Base-by-base conservation (phyloP, 2,888 invertebrate species). In the Polyploca ridens region DNA sequence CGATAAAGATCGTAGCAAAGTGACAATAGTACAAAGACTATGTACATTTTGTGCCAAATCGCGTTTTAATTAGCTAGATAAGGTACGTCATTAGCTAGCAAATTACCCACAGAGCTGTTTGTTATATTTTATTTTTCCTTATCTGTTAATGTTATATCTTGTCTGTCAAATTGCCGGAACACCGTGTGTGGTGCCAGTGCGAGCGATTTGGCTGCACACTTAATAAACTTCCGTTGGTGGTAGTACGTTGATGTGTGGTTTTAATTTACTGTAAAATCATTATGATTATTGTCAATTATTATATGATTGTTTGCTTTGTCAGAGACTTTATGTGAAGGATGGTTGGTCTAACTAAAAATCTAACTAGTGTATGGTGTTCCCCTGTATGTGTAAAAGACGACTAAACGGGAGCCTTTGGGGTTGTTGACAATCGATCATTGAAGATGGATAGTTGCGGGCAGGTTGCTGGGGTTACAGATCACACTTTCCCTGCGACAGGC, bases 41-140 rank as follows among this genome's bases (percentile, higher is more conserved):
- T 41, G 61, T 61, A 61, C 69, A 71, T 75, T 76, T 76, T 89
- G 89, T 89, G 90, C 91, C 87, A 93, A 93, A 93, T 93, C 88
- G 91, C 86, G 87, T 92, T 93, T 93, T 93, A 93, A 93, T 93
- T 93, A 92, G 87, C 67, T 69, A 89, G 91, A 92, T 91, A 92
- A 90, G 89, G 78, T 74, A 76, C 68, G 85, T 84, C 91, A 90
- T 93, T 93, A 91, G 90, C 87, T 84, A 83, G 90, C 85, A 91
- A 91, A 92, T 93, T 93, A 86, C 89, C 85, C 85, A 76, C 75
- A 74, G 81, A 84, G 82, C 82, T 83, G 85, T 90, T 88, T 88
- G 88, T 89, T 90, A 90, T 90, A 88, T 89, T 88, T 88, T 86
- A 85, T 89, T 88, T 89, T 81, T 81, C 77, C 84, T 91, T 92